Base-by-base conservation (phyloP, 2,797 vertebrate genomes). In the Malurus leucopterus region DNA sequence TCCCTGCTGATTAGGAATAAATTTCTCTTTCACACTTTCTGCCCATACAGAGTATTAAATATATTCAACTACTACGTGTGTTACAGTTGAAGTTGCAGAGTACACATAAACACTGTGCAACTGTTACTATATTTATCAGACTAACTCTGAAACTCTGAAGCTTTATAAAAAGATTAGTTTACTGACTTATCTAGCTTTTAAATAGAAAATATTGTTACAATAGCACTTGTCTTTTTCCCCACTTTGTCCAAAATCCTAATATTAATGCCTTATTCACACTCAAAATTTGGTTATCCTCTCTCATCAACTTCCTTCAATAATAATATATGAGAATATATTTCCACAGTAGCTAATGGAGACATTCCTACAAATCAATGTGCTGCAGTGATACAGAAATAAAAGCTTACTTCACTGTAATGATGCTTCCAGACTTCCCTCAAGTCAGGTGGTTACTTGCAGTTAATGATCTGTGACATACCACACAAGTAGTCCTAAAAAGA, bases 381-480 rank as follows among this genome's bases (percentile, higher is more conserved):
- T 98, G 95, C 94, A 97, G 97, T 98, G 98, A 98, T 98, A 97
- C 85, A 97, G 97, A 97, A 98, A 98, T 98, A 98, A 98, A 98
- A 98, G 98, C 94, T 96, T 97, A 98, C 96, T 98, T 98, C 97
- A 98, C 97, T 97, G 96, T 98, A 98, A 98, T 98, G 98, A 98
- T 98, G 98, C 97, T 98, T 98, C 98, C 98, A 99, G 99, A 98
- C 98, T 97, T 98, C 96, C 95, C 96, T 96, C 95, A 96, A 98
- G 98, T 99, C 98, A 99, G 99, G 98, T 99, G 98, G 97, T 98
- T 98, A 97, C 96, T 97, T 96, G 96, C 94, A 97, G 97, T 97
- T 98, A 99, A 99, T 99, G 99, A 98, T 97, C 99, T 98, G 96
- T 99, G 98, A 99, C 98, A 97, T 98, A 97, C 99, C 99, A 99